Evolutionary conservation across 53 echinoderm and acorn worm genomes (phyloP).

Genomic region (Hippasteria phrygiana): DNA sequence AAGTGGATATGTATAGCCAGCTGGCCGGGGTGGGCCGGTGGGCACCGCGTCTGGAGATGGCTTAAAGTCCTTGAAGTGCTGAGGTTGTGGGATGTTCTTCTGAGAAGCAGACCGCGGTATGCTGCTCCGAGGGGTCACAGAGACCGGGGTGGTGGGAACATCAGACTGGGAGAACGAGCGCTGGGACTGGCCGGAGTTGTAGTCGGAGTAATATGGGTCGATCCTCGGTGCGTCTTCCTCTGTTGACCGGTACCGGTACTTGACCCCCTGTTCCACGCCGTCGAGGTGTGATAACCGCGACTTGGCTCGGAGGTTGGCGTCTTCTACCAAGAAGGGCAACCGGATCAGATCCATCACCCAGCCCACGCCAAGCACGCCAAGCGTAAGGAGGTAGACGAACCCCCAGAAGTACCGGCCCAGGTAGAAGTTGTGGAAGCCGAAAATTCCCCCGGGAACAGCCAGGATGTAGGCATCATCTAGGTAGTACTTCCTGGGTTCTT

Average conservation of each 20-base stretch:
- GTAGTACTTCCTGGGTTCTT: constrained; percentile 27
- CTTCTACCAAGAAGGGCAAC: constrained; percentile 74
- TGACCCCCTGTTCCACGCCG: constrained; percentile 10
- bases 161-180: not conserved
- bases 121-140: not conserved
- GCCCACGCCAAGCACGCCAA: constrained; percentile 78
- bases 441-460: constrained; percentile 73
- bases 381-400: constrained; percentile 67
- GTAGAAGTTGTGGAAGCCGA: constrained; percentile 85
- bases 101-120: not conserved
- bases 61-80: constrained; percentile 28
- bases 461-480: constrained; percentile 77
- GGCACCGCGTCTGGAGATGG: not conserved
- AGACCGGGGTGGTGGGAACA: not conserved
- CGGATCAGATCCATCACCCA: constrained; percentile 76
- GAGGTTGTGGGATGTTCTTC: not conserved
- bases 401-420: constrained; percentile 75
- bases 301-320: constrained; percentile 29
- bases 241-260: not conserved
- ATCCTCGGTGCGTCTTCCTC: not conserved
- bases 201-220: constrained; percentile 48
- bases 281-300: not conserved
- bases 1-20: not conserved
- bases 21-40: not conserved
- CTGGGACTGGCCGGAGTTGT: constrained; percentile 36